Evolutionary conservation across 2,113 vertebrate genomes (phyloP).

Genomic region (Phyllopteryx taeniolatus): DNA sequence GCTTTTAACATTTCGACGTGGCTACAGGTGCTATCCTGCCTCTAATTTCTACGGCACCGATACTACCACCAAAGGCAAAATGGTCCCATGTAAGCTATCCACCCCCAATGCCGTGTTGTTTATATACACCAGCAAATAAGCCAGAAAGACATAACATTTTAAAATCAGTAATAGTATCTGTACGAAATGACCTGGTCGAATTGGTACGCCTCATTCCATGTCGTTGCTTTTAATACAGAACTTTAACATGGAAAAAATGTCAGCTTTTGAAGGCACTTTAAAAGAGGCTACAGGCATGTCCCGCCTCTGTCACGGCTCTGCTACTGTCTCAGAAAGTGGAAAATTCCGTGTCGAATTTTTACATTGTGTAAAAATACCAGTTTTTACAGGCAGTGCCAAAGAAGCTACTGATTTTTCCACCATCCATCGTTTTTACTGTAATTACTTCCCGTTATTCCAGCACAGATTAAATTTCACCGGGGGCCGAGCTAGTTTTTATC

Average conservation of each 20-base stretch:
- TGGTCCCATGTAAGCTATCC: background rate
- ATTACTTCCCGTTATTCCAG: background rate
- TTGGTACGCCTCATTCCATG: background rate
- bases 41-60: background rate
- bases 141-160: no score
- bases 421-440: background rate
- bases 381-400: background rate
- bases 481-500: background rate
- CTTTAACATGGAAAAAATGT: no score
- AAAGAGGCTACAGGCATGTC: background rate
- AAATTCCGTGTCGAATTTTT: background rate
- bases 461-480: background rate
- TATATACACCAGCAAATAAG: no score
- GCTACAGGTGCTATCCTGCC: no score
- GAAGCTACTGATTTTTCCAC: background rate
- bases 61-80: background rate
- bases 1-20: no score
- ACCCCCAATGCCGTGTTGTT: background rate
- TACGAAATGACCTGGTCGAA: background rate
- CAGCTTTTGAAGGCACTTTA: no score
- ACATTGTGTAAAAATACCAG: background rate
- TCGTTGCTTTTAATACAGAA: background rate
- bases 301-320: background rate
- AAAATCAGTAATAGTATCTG: no score
- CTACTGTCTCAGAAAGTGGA: background rate